A percentile compares a stretch with the other conserved stretches of the same genome.
Conservation (phyloP, 2,113 vertebrate genomes). For the Equus quagga region DNA sequence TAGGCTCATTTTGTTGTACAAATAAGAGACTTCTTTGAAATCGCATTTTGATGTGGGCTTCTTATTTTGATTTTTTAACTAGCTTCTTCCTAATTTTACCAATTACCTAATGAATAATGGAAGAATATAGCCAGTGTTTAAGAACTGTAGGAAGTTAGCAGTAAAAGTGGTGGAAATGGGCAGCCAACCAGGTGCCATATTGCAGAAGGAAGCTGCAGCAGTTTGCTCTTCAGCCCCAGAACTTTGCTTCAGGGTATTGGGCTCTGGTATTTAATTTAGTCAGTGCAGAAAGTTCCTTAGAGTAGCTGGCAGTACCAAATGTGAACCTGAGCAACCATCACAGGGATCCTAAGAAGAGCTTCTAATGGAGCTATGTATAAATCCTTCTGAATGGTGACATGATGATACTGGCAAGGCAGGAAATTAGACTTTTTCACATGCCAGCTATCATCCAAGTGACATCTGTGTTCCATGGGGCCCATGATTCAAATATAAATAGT, state of each 20-base stretch:
- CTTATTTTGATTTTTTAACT: neutral
- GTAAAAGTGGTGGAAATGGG: neutral
- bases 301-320: neutral
- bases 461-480: neutral
- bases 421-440: slow-evolving; percentile 13
- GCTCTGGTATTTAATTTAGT: neutral
- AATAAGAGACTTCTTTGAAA: neutral
- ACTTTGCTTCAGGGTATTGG: neutral
- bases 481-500: neutral
- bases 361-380: neutral
- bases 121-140: neutral
- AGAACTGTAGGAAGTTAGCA: neutral
- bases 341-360: neutral
- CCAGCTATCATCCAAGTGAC: neutral
- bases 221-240: neutral
- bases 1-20: neutral
- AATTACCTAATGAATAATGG: neutral
- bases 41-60: neutral
- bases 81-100: neutral
- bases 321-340: neutral
- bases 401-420: neutral
- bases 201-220: neutral
- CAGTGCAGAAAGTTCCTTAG: neutral
- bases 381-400: neutral
- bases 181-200: too few relatives aligned